These are phyloP conservation scores for Lasius fuliginosus DNA, from an alignment of 2,888 invertebrate genomes.

Conservation along the genomic window DNA sequence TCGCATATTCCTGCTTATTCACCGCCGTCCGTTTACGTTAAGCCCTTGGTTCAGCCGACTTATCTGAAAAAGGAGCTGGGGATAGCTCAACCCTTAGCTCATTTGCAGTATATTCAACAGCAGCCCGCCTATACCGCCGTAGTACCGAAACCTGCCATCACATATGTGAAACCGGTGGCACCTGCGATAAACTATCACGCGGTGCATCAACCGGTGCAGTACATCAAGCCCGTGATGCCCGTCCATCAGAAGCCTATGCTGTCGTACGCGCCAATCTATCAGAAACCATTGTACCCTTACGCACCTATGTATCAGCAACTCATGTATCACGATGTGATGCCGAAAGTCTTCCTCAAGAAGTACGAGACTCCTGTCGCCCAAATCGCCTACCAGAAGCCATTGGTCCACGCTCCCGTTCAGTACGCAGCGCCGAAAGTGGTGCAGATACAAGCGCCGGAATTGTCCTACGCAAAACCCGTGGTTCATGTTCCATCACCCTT, in stretches of 20 bases:
- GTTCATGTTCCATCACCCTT: constrained; percentile 71
- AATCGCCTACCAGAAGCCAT: constrained; percentile 73
- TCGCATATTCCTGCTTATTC: constrained; percentile 72
- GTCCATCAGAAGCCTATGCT: constrained; percentile 71
- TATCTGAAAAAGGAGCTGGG: constrained; percentile 71
- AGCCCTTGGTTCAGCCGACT: constrained; percentile 72
- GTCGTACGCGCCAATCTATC: constrained; percentile 70
- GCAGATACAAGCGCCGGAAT: constrained; percentile 64
- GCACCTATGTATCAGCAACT: constrained; percentile 78
- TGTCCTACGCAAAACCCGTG: constrained; percentile 71
- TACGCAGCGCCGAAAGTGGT: constrained; percentile 69
- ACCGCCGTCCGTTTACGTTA: constrained; percentile 68
- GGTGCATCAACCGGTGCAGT: constrained; percentile 64
- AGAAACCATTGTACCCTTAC: constrained; percentile 78
- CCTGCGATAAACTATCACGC: constrained; percentile 58
- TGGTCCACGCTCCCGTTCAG: constrained; percentile 63
- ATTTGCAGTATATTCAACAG: constrained; percentile 74
- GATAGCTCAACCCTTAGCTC: constrained; percentile 62
- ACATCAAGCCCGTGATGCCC: constrained; percentile 61
- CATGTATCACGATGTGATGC: constrained; percentile 63
- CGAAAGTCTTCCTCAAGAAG: constrained; percentile 69
- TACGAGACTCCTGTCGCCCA: constrained; percentile 66
- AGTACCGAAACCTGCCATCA: constrained; percentile 72
- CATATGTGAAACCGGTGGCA: constrained; percentile 74
- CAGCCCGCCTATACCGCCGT: constrained; percentile 64